Conservation (phyloP, 2,113 vertebrate species). For the Cyanoderma ruficeps region DNA sequence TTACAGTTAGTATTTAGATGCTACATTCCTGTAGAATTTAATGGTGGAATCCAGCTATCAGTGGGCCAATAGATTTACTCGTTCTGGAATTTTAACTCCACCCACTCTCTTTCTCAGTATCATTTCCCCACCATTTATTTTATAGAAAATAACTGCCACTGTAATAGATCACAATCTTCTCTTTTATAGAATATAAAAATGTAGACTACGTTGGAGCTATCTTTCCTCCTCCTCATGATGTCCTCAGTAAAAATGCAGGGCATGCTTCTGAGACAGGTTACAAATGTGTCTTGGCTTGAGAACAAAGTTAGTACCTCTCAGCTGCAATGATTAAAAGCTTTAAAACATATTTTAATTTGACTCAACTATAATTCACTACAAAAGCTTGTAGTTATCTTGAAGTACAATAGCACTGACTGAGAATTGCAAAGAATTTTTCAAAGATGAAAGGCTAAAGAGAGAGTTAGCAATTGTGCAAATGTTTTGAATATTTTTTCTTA, state of each 20-base stretch:
- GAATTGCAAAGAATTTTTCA: not conserved
- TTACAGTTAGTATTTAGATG: not conserved
- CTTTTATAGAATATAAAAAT: not conserved
- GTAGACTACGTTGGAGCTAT: not conserved
- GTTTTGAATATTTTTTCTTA: slow-evolving; percentile 11
- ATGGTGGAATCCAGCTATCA: not conserved
- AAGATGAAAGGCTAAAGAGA: not conserved
- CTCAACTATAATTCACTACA: not conserved
- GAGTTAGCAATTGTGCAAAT: not conserved
- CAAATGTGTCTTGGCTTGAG: not conserved
- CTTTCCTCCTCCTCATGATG: not conserved
- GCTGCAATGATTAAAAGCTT: slow-evolving; percentile 18
- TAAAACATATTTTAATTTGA: slow-evolving; percentile 38
- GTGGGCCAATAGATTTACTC: not conserved
- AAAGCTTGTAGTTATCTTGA: slow-evolving; percentile 14
- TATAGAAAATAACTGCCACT: not conserved
- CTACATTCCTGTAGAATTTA: not conserved
- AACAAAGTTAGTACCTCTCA: slow-evolving; percentile 14
- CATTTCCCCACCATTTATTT: not conserved
- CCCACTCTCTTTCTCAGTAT: not conserved
- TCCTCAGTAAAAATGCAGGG: not conserved
- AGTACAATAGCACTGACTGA: not conserved
- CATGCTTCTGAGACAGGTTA: not conserved
- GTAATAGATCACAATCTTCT: not conserved
- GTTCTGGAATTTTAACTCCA: not conserved